Conservation (phyloP, 2,797 vertebrate species). For the Cheirogaleus major region DNA sequence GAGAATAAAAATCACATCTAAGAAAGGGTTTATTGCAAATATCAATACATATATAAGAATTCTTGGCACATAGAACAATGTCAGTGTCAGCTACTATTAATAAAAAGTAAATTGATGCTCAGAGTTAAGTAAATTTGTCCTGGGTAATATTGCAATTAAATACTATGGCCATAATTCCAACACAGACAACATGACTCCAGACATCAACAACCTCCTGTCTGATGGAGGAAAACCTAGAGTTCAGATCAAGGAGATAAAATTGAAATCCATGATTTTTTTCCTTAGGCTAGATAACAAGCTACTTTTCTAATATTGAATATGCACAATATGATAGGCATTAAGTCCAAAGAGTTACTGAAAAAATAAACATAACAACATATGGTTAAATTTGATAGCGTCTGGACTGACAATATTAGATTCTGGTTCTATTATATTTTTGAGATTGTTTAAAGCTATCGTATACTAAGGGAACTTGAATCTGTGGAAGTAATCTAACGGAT, state of each 20-base stretch:
- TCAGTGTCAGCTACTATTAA: neutral
- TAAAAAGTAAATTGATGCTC: neutral
- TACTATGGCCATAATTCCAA: neutral
- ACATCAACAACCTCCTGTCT: neutral
- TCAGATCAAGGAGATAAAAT: neutral
- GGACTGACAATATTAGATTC: neutral
- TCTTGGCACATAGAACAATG: neutral
- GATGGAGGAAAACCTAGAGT: neutral
- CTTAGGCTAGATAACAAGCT: neutral
- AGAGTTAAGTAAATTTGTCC: conserved; percentile 1
- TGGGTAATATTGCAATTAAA: neutral
- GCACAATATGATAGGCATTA: neutral
- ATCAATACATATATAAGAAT: neutral
- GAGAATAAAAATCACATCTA: neutral
- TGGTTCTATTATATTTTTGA: neutral
- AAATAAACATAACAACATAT: neutral
- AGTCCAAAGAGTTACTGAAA: neutral
- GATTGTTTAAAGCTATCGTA: neutral
- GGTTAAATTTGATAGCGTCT: neutral
- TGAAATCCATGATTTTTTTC: neutral
- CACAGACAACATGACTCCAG: neutral
- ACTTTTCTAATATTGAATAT: neutral
- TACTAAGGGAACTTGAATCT: neutral
- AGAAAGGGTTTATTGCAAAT: neutral
- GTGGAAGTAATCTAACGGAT: neutral